Percentiles rank a stretch among this genome's conserved stretches.
These are phyloP conservation scores for Oreocharis arfaki DNA, from an alignment of 2,113 vertebrate species.

Conservation along the genomic window DNA sequence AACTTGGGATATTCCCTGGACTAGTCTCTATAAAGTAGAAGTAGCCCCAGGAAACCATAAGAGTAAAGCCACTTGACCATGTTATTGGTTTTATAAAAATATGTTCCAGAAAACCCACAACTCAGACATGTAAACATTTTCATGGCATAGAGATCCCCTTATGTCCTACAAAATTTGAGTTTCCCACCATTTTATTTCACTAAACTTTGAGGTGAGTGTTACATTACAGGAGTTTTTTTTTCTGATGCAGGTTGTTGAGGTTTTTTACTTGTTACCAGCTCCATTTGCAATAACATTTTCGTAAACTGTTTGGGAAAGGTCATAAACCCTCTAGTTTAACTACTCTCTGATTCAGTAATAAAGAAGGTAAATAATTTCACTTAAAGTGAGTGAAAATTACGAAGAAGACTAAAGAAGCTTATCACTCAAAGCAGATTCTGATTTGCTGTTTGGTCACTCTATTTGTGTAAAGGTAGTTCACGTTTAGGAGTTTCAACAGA, in stretches of 20 bases:
- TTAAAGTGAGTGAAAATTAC: not conserved
- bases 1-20: conserved; percentile 13
- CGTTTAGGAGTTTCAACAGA: not conserved
- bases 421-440: not conserved
- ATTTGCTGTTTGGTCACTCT: not conserved
- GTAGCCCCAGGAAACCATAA: conserved; percentile 48
- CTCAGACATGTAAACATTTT: not conserved
- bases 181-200: not conserved
- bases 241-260: not conserved
- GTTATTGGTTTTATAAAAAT: conserved; percentile 24
- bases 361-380: not conserved
- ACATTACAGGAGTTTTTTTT: not conserved
- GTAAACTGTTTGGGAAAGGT: not conserved
- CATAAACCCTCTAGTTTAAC: not conserved
- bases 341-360: not conserved
- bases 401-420: not conserved
- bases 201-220: not conserved
- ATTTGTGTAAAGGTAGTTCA: not conserved
- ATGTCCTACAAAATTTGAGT: not conserved
- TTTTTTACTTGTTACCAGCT: not conserved
- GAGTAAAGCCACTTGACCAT: conserved; percentile 22
- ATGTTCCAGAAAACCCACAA: not conserved
- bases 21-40: conserved; percentile 53
- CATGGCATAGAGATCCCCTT: not conserved
- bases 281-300: not conserved